Evolutionary conservation across 2,113 vertebrate species (phyloP).

Genomic region (Albula glossodonta): DNA sequence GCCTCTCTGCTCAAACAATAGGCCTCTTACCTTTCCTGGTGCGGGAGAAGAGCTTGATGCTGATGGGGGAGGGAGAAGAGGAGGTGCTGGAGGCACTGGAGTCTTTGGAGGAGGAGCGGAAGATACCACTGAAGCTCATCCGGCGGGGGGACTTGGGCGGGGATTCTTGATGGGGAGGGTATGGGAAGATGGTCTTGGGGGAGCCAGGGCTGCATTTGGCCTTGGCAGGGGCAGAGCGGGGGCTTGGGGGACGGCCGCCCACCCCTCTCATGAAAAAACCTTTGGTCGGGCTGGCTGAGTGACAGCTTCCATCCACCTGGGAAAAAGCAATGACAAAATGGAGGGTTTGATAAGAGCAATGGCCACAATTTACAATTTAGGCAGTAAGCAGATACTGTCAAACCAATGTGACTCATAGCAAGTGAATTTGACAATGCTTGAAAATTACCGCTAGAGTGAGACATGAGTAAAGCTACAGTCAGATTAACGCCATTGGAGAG

Average conservation of each 20-base stretch:
- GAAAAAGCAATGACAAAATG: constrained; percentile 36
- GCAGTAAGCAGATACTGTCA: too few relatives aligned
- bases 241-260: constrained; percentile 71
- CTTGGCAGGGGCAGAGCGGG: constrained; percentile 79
- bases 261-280: constrained; percentile 72
- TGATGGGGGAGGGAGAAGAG: constrained; percentile 80
- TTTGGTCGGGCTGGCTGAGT: constrained; percentile 77
- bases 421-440: too few relatives aligned
- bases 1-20: background rate
- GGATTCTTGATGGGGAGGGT: constrained; percentile 79
- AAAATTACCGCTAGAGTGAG: too few relatives aligned
- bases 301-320: constrained; percentile 77
- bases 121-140: constrained; percentile 94
- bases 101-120: constrained; percentile 86
- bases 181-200: constrained; percentile 86
- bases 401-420: too few relatives aligned
- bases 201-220: constrained; percentile 77
- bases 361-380: too few relatives aligned
- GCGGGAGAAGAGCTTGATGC: constrained; percentile 93
- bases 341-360: too few relatives aligned
- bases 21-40: constrained; percentile 88
- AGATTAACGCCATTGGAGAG: too few relatives aligned
- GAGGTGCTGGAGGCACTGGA: constrained; percentile 64
- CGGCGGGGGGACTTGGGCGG: constrained; percentile 91
- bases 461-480: too few relatives aligned